These are phyloP conservation scores for Xiphorhynchus elegans DNA, from an alignment of 2,113 vertebrate species.

Conservation along the genomic window DNA sequence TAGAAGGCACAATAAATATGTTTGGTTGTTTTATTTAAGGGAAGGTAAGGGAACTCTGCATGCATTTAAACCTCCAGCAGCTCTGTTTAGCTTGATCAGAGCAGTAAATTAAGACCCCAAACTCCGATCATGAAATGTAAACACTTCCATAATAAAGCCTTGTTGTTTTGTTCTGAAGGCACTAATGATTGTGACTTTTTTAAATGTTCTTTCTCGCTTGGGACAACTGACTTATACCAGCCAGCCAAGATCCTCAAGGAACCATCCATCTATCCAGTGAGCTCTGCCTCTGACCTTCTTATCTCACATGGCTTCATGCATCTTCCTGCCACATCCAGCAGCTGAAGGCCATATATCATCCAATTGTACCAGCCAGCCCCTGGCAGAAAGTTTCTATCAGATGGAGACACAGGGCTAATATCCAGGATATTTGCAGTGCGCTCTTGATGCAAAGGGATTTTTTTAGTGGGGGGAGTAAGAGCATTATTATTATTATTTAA, in stretches of 20 bases:
- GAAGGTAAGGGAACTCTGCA: not conserved
- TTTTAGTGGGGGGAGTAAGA: not conserved
- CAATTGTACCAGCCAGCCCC: not conserved
- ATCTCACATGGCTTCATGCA: not conserved
- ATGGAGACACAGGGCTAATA: not conserved
- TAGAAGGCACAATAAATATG: not conserved
- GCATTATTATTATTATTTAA: not conserved
- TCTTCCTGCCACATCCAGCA: slow-evolving; percentile 11
- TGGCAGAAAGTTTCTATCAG: not conserved
- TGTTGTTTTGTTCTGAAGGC: not conserved
- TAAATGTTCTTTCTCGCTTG: not conserved
- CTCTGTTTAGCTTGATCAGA: not conserved
- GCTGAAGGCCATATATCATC: not conserved
- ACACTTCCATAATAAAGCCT: not conserved
- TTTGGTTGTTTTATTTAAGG: not conserved
- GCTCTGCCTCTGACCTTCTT: not conserved
- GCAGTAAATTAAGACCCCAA: not conserved
- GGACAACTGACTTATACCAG: not conserved
- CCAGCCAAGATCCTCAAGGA: not conserved
- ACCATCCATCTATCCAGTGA: not conserved
- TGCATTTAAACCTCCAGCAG: not conserved
- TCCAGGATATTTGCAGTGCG: not conserved
- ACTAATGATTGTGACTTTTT: not conserved
- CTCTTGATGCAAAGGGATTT: not conserved
- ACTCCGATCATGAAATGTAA: not conserved